Evolutionary conservation across 2,888 invertebrate genomes (phyloP).

Genomic region (Drosophila vallismaia): DNA sequence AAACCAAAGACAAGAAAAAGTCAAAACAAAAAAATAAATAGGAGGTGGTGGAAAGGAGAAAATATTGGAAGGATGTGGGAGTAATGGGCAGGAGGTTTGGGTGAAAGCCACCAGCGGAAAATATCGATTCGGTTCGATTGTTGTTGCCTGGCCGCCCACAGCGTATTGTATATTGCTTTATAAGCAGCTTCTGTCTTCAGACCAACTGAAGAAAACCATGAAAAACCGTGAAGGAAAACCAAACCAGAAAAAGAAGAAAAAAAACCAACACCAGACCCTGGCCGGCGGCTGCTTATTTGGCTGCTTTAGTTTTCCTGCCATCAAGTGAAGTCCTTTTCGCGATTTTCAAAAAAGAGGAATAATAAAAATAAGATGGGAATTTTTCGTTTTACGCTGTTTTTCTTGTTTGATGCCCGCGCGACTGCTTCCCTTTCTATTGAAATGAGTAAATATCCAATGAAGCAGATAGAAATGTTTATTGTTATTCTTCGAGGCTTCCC

Average conservation of each 20-base stretch:
- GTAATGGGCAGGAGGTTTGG: not conserved
- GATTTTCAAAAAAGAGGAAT: constrained; percentile 45
- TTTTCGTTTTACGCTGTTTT: constrained; percentile 58
- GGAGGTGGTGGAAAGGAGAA: constrained; percentile 5
- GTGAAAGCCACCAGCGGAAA: constrained; percentile 46
- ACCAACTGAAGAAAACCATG: not conserved
- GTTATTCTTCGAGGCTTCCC: constrained; percentile 58
- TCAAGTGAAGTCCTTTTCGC: constrained; percentile 34
- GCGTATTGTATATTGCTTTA: constrained; percentile 58
- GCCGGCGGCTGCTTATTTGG: constrained; percentile 47
- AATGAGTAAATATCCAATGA: constrained; percentile 73
- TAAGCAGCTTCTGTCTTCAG: constrained; percentile 62
- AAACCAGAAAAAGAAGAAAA: constrained; percentile 11
- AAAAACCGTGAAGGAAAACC: not conserved
- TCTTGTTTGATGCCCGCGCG: constrained; percentile 53
- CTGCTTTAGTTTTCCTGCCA: constrained; percentile 40
- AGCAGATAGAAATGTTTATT: constrained; percentile 79
- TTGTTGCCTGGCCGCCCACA: constrained; percentile 44
- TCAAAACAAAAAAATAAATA: constrained; percentile 17
- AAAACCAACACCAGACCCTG: constrained; percentile 28
- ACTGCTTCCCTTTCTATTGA: constrained; percentile 5
- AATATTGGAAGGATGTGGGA: not conserved
- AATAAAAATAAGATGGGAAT: constrained; percentile 16
- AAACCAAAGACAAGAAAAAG: constrained; percentile 35
- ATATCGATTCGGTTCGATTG: constrained; percentile 66